Conservation (phyloP, 2,888 invertebrate genomes). For the Nesidiocoris tenuis region DNA sequence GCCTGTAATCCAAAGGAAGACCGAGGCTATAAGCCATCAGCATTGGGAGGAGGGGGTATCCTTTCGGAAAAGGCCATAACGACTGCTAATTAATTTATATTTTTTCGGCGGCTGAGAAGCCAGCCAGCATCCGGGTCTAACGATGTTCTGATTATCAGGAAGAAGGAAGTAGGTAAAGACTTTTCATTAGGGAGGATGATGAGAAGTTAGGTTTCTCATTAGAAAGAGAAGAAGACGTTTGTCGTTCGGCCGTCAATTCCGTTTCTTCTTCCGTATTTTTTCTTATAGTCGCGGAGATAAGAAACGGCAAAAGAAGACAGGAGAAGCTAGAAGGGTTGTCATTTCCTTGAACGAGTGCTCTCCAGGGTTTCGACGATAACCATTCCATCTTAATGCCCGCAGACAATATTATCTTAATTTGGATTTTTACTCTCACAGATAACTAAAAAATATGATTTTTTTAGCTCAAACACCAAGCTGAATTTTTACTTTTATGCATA, state of each 20-base stretch:
- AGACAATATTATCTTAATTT: too few relatives aligned
- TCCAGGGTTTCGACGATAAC: too few relatives aligned
- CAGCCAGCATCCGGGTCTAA: slow-evolving; percentile 7
- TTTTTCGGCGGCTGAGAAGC: slow-evolving; percentile 18
- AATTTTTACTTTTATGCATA: too few relatives aligned
- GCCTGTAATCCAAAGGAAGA: neutral
- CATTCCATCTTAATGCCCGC: too few relatives aligned
- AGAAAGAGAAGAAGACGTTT: neutral
- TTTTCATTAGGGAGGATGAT: slow-evolving; percentile 37
- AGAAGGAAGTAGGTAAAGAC: slow-evolving; percentile 27
- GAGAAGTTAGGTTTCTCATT: slow-evolving; percentile 39
- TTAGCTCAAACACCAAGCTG: too few relatives aligned
- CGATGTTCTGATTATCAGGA: slow-evolving; percentile 39
- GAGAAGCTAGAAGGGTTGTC: too few relatives aligned
- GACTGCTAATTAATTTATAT: slow-evolving; percentile 39
- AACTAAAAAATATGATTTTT: too few relatives aligned
- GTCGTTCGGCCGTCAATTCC: neutral
- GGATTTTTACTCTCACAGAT: too few relatives aligned
- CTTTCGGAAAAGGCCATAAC: slow-evolving; percentile 11
- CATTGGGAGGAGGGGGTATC: neutral
- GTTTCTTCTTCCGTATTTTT: neutral
- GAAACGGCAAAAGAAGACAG: too few relatives aligned
- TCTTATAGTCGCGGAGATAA: too few relatives aligned
- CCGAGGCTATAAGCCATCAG: slow-evolving; percentile 1
- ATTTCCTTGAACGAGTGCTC: too few relatives aligned